These are phyloP conservation scores for Bubalus kerabau DNA, from an alignment of 2,113 vertebrate species.

Conservation along the genomic window DNA sequence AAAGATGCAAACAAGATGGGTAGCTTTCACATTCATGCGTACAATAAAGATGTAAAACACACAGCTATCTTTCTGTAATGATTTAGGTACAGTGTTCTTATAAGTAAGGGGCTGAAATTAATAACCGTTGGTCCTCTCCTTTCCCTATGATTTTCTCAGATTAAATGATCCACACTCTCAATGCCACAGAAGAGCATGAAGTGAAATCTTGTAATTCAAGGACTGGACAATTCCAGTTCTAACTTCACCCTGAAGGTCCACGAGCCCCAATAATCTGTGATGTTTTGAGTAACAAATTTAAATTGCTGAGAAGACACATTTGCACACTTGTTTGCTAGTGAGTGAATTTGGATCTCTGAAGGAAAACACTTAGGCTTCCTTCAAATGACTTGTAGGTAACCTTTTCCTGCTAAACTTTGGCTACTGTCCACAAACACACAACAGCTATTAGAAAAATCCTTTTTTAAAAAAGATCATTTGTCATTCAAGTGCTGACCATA, in stretches of 20 bases:
- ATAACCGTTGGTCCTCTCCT: neutral
- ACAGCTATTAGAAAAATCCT: neutral
- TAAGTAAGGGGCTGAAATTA: neutral
- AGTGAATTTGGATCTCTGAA: neutral
- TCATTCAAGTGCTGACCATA: neutral
- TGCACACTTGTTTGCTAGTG: neutral
- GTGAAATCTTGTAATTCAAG: neutral
- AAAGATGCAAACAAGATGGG: neutral
- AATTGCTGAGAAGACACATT: neutral
- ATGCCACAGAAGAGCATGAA: neutral
- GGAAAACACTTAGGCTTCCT: neutral
- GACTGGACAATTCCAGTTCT: neutral
- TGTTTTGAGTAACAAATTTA: neutral
- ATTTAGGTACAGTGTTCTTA: neutral
- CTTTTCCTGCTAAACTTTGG: neutral
- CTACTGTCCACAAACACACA: neutral
- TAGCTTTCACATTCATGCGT: conserved; percentile 4
- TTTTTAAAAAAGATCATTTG: neutral
- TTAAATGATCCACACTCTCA: neutral
- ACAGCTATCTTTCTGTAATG: neutral
- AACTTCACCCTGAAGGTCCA: neutral
- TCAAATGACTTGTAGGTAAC: neutral
- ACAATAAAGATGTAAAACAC: neutral
- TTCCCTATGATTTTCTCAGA: neutral
- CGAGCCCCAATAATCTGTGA: neutral